Conservation (phyloP, 2,888 invertebrate genomes). For the Idaea straminata region DNA sequence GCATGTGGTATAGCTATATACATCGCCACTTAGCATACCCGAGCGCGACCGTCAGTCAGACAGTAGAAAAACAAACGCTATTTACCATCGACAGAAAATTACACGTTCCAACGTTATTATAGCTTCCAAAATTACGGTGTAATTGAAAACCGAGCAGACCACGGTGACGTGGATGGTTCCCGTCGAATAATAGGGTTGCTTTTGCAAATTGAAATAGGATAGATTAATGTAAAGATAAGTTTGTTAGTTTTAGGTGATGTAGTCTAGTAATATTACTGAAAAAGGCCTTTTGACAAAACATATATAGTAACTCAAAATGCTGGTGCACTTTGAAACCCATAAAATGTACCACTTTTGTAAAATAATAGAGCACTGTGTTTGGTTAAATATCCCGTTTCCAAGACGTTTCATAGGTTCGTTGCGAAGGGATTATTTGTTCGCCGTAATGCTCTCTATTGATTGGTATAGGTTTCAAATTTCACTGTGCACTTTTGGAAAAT, state of each 20-base stretch:
- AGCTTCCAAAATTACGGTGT: slow-evolving; percentile 69
- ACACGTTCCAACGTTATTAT: slow-evolving; percentile 60
- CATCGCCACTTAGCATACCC: background rate
- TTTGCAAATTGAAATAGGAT: slow-evolving; percentile 24
- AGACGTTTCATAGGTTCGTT: no score
- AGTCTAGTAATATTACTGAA: background rate
- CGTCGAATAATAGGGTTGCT: slow-evolving; percentile 31
- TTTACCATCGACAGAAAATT: slow-evolving; percentile 67
- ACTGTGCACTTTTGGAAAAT: background rate
- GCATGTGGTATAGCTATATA: background rate
- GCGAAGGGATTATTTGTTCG: no score
- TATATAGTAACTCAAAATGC: background rate
- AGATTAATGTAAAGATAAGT: slow-evolving; percentile 8
- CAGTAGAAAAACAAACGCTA: slow-evolving; percentile 64
- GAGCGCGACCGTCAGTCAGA: slow-evolving; percentile 24
- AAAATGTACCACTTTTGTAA: background rate
- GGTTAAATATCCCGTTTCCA: no score
- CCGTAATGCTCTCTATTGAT: no score
- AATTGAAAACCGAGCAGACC: slow-evolving; percentile 73
- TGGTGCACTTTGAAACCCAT: background rate
- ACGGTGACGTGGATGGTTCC: slow-evolving; percentile 46
- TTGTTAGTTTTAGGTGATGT: background rate
- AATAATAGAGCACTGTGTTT: background rate
- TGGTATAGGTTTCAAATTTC: no score
- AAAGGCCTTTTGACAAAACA: background rate